Percentiles rank a stretch among this genome's conserved stretches.
These are phyloP conservation scores for Dorcus parallelipipedus DNA, from an alignment of 2,888 invertebrate genomes.

Conservation along the genomic window DNA sequence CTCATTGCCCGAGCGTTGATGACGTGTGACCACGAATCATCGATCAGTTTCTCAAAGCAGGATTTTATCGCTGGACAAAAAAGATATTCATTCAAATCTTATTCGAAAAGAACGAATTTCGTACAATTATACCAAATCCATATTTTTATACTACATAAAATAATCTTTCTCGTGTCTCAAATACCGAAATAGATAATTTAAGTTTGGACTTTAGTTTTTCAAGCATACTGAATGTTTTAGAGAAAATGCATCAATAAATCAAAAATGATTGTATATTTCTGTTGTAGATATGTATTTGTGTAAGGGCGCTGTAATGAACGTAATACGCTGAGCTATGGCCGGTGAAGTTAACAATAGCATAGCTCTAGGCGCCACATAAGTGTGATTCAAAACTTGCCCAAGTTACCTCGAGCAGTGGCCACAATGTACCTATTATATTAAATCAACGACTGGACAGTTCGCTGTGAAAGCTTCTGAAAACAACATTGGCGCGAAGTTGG, in stretches of 20 bases:
- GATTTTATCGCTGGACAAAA: neutral
- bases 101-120: too few species aligned
- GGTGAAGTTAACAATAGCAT: slow-evolving; percentile 31
- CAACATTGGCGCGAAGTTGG: slow-evolving; percentile 44
- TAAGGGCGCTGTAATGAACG: slow-evolving; percentile 24
- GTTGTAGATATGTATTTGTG: neutral
- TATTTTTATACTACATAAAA: too few species aligned
- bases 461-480: slow-evolving; percentile 36
- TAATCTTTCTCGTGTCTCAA: too few species aligned
- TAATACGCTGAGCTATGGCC: slow-evolving; percentile 30
- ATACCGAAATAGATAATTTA: too few species aligned
- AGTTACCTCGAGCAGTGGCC: slow-evolving; percentile 43
- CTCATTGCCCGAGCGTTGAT: slow-evolving; percentile 39
- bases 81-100: too few species aligned
- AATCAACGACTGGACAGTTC: slow-evolving; percentile 35
- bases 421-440: slow-evolving; percentile 48
- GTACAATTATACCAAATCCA: too few species aligned
- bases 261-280: too few species aligned
- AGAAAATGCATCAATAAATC: too few species aligned
- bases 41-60: slow-evolving; percentile 31
- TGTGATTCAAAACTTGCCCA: slow-evolving; percentile 41
- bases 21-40: slow-evolving; percentile 41
- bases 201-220: too few species aligned
- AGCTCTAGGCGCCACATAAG: slow-evolving; percentile 42
- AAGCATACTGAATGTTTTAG: too few species aligned